phyloP scores from a whole-genome alignment of 2,888 invertebrate species.

The Ophraella communa region DNA sequence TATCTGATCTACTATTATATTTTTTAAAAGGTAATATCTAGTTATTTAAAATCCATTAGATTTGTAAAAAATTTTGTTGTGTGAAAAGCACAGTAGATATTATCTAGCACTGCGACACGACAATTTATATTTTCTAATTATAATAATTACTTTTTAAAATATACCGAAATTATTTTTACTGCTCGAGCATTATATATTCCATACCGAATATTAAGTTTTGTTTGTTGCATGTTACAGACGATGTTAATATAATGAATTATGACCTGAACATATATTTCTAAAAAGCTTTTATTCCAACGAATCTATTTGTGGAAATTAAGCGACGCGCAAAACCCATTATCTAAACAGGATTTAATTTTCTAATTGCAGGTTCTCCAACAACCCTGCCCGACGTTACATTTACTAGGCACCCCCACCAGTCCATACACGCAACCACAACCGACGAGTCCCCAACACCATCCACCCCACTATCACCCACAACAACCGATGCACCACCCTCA shows the following conservation, averaged over 20 bases:
- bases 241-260: neutral
- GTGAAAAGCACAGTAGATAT: too few relatives aligned
- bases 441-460: slow-evolving; percentile 46
- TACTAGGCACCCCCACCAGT: slow-evolving; percentile 64
- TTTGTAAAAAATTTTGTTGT: too few relatives aligned
- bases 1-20: too few relatives aligned
- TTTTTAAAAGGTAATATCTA: too few relatives aligned
- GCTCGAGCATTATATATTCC: neutral
- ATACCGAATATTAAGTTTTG: neutral
- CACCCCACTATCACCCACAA: slow-evolving; percentile 49
- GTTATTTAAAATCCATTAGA: too few relatives aligned
- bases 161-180: neutral
- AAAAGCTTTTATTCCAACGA: neutral
- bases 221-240: neutral
- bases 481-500: slow-evolving; percentile 60
- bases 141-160: neutral
- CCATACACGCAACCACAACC: slow-evolving; percentile 58
- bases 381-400: slow-evolving; percentile 63
- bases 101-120: too few relatives aligned
- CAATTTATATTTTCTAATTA: neutral
- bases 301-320: neutral
- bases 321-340: neutral
- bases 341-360: slow-evolving; percentile 13
- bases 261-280: neutral
- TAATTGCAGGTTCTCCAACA: slow-evolving; percentile 54